These are phyloP conservation scores for Eumaeus atala DNA, from an alignment of 1,140 invertebrate genomes.

Conservation along the genomic window DNA sequence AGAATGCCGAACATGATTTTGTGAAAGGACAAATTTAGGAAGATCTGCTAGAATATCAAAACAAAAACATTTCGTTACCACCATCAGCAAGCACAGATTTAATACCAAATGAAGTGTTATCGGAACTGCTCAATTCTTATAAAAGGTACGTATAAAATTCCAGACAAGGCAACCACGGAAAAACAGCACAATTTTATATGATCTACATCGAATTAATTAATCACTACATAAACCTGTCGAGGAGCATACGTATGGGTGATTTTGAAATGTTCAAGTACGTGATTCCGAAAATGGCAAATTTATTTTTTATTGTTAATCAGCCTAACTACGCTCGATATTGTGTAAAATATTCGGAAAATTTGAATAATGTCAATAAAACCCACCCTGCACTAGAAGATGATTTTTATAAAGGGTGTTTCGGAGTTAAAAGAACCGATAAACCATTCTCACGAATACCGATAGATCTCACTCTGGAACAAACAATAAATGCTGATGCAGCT, in stretches of 20 bases:
- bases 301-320: conserved; percentile 46
- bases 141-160: conserved; percentile 13
- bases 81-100: conserved; percentile 7
- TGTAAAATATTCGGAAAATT: conserved; percentile 33
- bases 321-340: conserved; percentile 32
- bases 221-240: conserved; percentile 29
- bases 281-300: conserved; percentile 33
- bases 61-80: conserved; percentile 4
- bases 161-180: conserved; percentile 21
- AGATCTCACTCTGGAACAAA: conserved; percentile 38
- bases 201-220: conserved; percentile 25
- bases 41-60: conserved; percentile 12
- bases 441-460: conserved; percentile 33
- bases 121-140: conserved; percentile 12
- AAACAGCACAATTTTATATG: conserved; percentile 30
- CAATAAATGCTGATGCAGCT: conserved; percentile 41
- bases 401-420: conserved; percentile 20
- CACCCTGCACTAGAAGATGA: conserved; percentile 21
- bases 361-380: conserved; percentile 27
- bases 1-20: conserved; percentile 10
- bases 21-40: conserved; percentile 14
- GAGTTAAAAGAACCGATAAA: conserved; percentile 31
- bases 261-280: conserved; percentile 30
- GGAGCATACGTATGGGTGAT: conserved; percentile 32
- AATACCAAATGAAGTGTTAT: conserved; percentile 18